Conservation (phyloP, 1,140 invertebrate genomes). For the Notospermus geniculatus region DNA sequence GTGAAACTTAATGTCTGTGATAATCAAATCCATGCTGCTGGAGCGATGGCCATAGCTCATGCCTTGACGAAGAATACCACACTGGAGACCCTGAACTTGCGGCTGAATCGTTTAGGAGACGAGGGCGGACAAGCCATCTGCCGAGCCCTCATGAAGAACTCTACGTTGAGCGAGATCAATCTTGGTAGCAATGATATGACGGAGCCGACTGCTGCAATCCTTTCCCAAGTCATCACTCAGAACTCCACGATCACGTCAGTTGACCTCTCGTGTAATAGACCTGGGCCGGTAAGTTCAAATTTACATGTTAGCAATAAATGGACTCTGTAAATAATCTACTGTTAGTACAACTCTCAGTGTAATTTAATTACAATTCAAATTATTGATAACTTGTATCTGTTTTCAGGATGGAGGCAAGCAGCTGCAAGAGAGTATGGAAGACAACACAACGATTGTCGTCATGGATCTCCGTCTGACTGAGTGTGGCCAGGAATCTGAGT, state of each 20-base stretch:
- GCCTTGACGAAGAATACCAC: constrained; percentile 52
- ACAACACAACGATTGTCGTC: constrained; percentile 48
- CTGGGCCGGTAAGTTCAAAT: constrained; percentile 47
- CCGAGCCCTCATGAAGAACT: constrained; percentile 48
- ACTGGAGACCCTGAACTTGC: constrained; percentile 41
- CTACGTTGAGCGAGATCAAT: constrained; percentile 47
- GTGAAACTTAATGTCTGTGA: constrained; percentile 49
- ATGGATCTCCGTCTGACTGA: constrained; percentile 55
- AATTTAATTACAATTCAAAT: too few species aligned
- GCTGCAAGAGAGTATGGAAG: constrained; percentile 54
- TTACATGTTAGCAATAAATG: background rate
- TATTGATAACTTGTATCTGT: constrained; percentile 7
- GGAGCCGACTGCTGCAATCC: constrained; percentile 49
- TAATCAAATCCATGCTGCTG: constrained; percentile 48
- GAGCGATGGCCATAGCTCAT: constrained; percentile 55
- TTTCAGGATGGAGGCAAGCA: constrained; percentile 55
- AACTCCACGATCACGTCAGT: constrained; percentile 44
- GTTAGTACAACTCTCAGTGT: too few species aligned
- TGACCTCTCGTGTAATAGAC: constrained; percentile 52
- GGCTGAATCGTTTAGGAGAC: constrained; percentile 53
- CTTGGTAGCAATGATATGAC: constrained; percentile 52
- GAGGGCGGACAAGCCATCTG: constrained; percentile 54
- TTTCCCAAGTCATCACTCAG: constrained; percentile 50
- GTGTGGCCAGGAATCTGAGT: constrained; percentile 54
- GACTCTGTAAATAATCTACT: too few species aligned